Base-by-base conservation (phyloP, 2,797 vertebrate genomes). In the Tinamus major region DNA sequence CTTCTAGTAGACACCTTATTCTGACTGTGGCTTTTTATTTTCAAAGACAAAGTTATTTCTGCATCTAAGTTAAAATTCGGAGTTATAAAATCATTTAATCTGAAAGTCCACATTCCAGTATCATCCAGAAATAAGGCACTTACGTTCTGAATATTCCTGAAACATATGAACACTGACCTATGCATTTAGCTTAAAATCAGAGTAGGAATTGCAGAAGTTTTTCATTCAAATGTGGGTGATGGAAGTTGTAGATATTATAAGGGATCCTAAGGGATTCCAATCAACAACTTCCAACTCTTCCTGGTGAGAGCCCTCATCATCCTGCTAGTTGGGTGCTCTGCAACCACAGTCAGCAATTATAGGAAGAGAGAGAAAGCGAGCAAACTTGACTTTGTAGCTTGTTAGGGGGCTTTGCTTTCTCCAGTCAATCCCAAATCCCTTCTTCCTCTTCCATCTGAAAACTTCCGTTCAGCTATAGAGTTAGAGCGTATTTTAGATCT, bases 231-330 rank as follows among this genome's bases (percentile, higher is more conserved):
- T 2, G 13, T 79, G 29, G 13, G 19, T 61, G 26, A 6, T 79
- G 56, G 35, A 61, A 68, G 26, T 9, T 79, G 10, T 29, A 48
- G n/a, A 24, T 27, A 17, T n/a, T 63, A 1, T 68, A 46, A 76
- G 48, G 48, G 79, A 3, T 0, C 58, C 21, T 44, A 16, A 75
- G 6, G 3, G 6, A 67, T 70, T 89, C 42, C 55, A 0, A 0
- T 65, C 37, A n/a, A 79, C 41, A 71, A 3, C 9, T 78, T 85
- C 24, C 15, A 68, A 2, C 8, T 44, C 55, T 87, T 74, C 7
- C 49, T 67, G 12, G 9, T 46, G 67, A 46, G 8, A 79, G 7
- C 16, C 7, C 21, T 51, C 16, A 23, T 46, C 27, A 35, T 55
- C 17, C 46, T 41, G 18, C 24, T 35, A 64, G 16, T 41, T 20